Evolutionary conservation across 2,888 invertebrate genomes (phyloP).

Genomic region (Eupithecia subfuscata): DNA sequence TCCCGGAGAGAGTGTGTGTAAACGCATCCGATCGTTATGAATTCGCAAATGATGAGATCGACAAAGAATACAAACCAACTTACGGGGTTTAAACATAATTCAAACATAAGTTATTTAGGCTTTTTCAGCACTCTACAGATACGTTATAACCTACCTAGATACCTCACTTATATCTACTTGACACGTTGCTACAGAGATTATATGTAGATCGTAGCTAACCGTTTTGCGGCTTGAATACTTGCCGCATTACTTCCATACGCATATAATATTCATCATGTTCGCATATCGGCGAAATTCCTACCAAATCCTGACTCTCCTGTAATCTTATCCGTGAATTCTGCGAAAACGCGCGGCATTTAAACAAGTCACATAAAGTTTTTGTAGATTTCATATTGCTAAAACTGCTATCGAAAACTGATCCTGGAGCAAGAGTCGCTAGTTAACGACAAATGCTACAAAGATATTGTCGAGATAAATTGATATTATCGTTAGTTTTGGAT

Average conservation of each 20-base stretch:
- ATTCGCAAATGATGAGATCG: conserved; percentile 27
- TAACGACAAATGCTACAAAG: too few relatives aligned
- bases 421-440: too few relatives aligned
- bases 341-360: not conserved
- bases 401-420: too few relatives aligned
- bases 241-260: not conserved
- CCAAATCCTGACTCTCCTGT: not conserved
- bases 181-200: conserved; percentile 8
- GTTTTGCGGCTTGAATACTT: not conserved
- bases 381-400: too few relatives aligned
- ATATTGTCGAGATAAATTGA: too few relatives aligned
- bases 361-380: too few relatives aligned
- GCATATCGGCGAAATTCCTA: not conserved
- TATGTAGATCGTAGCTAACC: not conserved
- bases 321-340: not conserved
- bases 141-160: conserved; percentile 4
- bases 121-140: conserved; percentile 12
- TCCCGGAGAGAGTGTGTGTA: not conserved
- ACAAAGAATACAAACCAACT: conserved; percentile 11
- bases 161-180: conserved; percentile 8
- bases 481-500: too few relatives aligned
- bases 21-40: conserved; percentile 15
- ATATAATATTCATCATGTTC: not conserved
- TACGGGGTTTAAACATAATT: conserved; percentile 5
- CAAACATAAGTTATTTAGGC: conserved; percentile 9